These are phyloP conservation scores for Arenaria interpres DNA, from an alignment of 2,113 vertebrate species.

Conservation along the genomic window DNA sequence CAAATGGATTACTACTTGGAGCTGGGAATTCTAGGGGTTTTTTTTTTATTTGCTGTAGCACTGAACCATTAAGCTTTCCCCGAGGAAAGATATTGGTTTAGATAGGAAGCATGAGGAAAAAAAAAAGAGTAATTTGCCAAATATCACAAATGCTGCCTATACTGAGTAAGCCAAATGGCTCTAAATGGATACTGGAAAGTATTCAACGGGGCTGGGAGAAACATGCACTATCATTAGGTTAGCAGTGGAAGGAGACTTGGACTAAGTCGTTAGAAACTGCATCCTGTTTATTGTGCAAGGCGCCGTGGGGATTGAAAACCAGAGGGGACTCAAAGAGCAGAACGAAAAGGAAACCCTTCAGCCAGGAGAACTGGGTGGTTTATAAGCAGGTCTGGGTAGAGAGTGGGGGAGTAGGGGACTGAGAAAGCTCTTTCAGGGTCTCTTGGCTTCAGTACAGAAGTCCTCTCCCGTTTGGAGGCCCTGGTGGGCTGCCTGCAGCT, in stretches of 20 bases:
- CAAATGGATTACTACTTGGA: neutral
- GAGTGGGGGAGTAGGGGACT: rapidly evolving
- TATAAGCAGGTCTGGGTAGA: neutral
- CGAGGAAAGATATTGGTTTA: conserved; percentile 31
- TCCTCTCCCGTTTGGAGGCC: neutral
- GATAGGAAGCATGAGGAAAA: neutral
- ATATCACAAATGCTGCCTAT: conserved; percentile 33
- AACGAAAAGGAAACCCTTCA: neutral
- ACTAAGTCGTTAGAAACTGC: neutral
- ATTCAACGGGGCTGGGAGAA: conserved; percentile 4
- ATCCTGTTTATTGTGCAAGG: neutral
- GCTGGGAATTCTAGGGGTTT: neutral
- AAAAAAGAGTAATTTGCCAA: conserved; percentile 24
- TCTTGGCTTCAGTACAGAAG: neutral
- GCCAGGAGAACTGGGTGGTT: neutral
- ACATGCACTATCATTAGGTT: neutral
- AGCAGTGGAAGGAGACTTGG: neutral
- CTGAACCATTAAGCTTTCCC: conserved; percentile 22
- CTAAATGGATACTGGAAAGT: neutral
- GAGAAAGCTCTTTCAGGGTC: neutral
- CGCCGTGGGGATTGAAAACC: neutral
- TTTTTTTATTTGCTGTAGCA: neutral
- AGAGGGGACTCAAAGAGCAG: neutral
- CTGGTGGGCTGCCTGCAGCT: neutral
- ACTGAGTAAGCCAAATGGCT: conserved; percentile 31